Conservation (phyloP, 2,888 invertebrate species). For the Sepiola atlantica region DNA sequence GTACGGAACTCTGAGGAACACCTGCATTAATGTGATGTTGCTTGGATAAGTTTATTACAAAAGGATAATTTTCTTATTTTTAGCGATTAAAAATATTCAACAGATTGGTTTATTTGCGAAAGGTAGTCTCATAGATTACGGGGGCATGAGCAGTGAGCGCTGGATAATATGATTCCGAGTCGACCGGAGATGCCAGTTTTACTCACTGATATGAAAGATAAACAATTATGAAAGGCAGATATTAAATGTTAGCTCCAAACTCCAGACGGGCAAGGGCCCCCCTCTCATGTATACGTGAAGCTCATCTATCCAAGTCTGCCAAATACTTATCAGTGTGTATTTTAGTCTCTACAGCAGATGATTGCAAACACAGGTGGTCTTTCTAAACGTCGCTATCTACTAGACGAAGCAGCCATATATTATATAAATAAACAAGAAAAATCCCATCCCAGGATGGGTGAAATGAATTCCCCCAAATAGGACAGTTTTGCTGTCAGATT, state of each 20-base stretch:
- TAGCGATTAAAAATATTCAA: too few species aligned
- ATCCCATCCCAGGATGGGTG: too few species aligned
- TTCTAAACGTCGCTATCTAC: neutral
- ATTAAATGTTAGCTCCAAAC: neutral
- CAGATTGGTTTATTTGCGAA: too few species aligned
- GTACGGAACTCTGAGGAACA: too few species aligned
- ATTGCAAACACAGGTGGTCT: constrained; percentile 32
- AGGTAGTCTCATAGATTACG: too few species aligned
- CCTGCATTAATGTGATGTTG: too few species aligned
- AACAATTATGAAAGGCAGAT: neutral
- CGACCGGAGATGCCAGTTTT: neutral
- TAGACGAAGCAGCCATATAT: neutral
- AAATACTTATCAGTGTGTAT: constrained; percentile 2
- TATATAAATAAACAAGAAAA: too few species aligned
- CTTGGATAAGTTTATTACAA: too few species aligned
- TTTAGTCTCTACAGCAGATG: neutral
- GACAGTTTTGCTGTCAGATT: too few species aligned
- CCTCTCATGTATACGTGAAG: neutral
- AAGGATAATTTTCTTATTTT: too few species aligned
- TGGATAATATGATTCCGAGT: neutral
- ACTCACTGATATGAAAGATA: neutral
- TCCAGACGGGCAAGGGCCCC: neutral
- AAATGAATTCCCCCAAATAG: too few species aligned
- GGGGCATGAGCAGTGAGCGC: neutral
- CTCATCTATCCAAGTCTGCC: neutral